Evolutionary conservation across 2,888 invertebrate species (phyloP), one percentile per base, ranked within the genome.

Genomic region (Leptinotarsa haldemani): DNA sequence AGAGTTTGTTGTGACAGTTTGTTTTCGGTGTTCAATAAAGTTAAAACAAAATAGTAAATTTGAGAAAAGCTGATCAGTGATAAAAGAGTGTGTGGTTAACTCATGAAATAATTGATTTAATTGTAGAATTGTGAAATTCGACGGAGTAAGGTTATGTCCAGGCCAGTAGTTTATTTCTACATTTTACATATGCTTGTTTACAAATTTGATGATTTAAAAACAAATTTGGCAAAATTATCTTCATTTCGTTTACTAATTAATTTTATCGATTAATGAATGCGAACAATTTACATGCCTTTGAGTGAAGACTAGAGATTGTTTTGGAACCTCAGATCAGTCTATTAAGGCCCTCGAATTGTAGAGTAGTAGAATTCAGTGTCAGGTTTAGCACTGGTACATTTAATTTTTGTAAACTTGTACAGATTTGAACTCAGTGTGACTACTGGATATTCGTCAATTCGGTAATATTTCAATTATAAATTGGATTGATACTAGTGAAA

Each of bases 61-160:
- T 16, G 7, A 20, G 9, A n/a, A 9, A 30, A 61, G 12, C 7
- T 40, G n/a, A 25, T n/a, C 40, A 61, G 16, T 30, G 40, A 40
- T 61, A 16, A 61, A n/a, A 40, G 30, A 16, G 13, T 40, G 7
- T 40, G 40, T 61, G 40, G 61, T 30, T 30, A 16, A 61, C 25
- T 16, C 9, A 53, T 69, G 12, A 58, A 22, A 67, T 47, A 50
- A 61, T 22, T 40, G 40, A 63, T 67, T 71, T 25, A 61, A 61
- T 63, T 40, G 65, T 56, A 20, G 40, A 65, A 67, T 64, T 65
- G 65, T 40, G 50, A 20, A 68, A 47, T 64, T 20, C 13, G 30
- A 61, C 63, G 58, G 56, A 72, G 74, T 75, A 75, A 75, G 77
- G 77, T 77, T 77, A 75, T 77, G 71, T 77, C 73, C 74, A 71